Percentiles rank a stretch among this genome's conserved stretches.
Conservation (phyloP, 2,113 vertebrate genomes). For the Empidonax alnorum region DNA sequence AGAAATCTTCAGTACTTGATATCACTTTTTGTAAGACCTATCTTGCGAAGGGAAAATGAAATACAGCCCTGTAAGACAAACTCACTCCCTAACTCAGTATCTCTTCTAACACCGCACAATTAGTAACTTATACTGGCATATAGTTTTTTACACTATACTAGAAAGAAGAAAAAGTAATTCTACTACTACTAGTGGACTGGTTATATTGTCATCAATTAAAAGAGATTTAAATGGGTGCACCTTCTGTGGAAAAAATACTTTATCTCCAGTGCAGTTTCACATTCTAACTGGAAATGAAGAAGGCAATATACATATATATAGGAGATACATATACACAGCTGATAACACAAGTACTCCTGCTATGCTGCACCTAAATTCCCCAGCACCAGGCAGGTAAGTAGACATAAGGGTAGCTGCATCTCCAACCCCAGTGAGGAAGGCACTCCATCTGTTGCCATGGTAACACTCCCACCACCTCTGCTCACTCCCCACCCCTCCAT, state of each 20-base stretch:
- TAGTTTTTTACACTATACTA: neutral
- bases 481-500: neutral
- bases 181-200: neutral
- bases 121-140: neutral
- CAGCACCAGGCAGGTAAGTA: neutral
- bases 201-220: neutral
- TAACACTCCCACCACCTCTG: neutral
- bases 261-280: neutral
- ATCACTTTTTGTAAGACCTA: neutral
- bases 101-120: neutral
- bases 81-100: neutral
- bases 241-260: neutral
- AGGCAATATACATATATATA: neutral
- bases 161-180: neutral
- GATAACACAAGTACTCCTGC: neutral
- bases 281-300: neutral
- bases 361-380: neutral
- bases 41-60: neutral
- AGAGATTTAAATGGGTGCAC: neutral
- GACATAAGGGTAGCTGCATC: neutral
- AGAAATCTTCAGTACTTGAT: neutral
- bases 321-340: neutral
- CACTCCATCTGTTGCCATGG: constrained; percentile 20
- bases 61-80: neutral
- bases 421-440: neutral